Evolutionary conservation across 2,113 vertebrate genomes (phyloP).

Genomic region (Illadopsis cleaveri): DNA sequence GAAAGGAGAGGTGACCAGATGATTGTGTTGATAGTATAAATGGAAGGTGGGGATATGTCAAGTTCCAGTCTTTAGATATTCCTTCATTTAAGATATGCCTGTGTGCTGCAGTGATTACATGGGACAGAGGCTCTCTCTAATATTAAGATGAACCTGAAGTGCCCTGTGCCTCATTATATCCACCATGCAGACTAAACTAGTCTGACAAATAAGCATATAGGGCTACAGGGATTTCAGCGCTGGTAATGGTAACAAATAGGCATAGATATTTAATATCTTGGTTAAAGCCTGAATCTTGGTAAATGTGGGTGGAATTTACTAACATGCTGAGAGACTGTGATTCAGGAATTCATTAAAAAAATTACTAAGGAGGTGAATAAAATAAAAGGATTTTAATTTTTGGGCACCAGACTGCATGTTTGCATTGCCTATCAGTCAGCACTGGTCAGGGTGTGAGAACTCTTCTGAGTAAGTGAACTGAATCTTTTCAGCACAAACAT

Average conservation of each 20-base stretch:
- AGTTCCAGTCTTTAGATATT: constrained; percentile 12
- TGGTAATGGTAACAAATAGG: background rate
- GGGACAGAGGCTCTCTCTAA: background rate
- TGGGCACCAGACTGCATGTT: background rate
- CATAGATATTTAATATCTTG: background rate
- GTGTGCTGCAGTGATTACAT: background rate
- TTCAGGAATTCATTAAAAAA: background rate
- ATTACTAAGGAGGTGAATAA: background rate
- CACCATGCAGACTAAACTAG: background rate
- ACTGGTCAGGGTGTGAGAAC: background rate
- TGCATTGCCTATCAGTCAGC: background rate
- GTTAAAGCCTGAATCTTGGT: background rate
- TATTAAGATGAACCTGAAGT: background rate
- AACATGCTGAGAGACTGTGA: background rate
- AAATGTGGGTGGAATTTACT: background rate
- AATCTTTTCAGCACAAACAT: background rate
- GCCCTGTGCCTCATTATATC: constrained; percentile 12
- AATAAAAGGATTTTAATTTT: background rate
- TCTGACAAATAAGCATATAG: background rate
- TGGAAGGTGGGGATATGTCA: background rate
- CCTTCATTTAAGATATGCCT: background rate
- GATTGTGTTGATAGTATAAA: constrained; percentile 28
- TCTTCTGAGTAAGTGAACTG: background rate
- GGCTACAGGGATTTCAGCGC: background rate
- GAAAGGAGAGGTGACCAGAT: constrained; percentile 12